A percentile compares a stretch with the other conserved stretches of the same genome.
Conservation (phyloP, 64 coral and sea anemone genomes). For the Anthopleura sola region DNA sequence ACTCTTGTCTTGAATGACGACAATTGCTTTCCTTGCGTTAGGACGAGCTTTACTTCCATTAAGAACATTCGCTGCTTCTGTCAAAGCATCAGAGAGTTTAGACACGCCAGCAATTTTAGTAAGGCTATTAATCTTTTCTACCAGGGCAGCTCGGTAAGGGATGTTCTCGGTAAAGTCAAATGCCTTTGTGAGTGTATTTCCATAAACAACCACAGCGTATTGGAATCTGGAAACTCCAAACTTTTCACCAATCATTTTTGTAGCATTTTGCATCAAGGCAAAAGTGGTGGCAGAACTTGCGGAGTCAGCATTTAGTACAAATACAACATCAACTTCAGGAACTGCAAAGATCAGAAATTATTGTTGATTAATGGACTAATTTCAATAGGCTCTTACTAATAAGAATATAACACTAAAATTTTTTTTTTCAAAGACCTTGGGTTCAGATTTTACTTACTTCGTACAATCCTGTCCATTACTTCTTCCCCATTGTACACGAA, state of each 20-base stretch:
- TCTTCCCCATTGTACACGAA: constrained; percentile 48
- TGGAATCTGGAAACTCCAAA: constrained; percentile 41
- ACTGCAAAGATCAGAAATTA: not conserved
- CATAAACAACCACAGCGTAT: constrained; percentile 52
- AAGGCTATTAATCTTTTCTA: not conserved
- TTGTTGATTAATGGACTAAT: not conserved
- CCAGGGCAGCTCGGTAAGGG: constrained; percentile 12
- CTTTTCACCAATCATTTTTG: constrained; percentile 14
- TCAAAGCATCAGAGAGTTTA: constrained; percentile 14
- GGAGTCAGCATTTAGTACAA: constrained; percentile 41
- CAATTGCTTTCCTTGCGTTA: constrained; percentile 40
- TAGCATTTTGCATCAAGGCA: constrained; percentile 25
- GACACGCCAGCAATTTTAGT: constrained; percentile 4
- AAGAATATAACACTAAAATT: too few relatives aligned
- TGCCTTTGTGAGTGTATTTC: not conserved
- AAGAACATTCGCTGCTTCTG: constrained; percentile 16
- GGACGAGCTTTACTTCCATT: not conserved
- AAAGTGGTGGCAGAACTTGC: constrained; percentile 3
- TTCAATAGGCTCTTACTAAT: too few relatives aligned
- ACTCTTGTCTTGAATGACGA: constrained; percentile 45
- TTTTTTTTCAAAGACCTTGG: not conserved
- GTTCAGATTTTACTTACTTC: constrained; percentile 45
- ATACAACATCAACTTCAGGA: constrained; percentile 47
- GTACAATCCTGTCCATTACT: constrained; percentile 46
- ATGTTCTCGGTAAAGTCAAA: constrained; percentile 27